Base-by-base conservation (phyloP, 2,113 vertebrate genomes). In the Hirundichthys speculiger region DNA sequence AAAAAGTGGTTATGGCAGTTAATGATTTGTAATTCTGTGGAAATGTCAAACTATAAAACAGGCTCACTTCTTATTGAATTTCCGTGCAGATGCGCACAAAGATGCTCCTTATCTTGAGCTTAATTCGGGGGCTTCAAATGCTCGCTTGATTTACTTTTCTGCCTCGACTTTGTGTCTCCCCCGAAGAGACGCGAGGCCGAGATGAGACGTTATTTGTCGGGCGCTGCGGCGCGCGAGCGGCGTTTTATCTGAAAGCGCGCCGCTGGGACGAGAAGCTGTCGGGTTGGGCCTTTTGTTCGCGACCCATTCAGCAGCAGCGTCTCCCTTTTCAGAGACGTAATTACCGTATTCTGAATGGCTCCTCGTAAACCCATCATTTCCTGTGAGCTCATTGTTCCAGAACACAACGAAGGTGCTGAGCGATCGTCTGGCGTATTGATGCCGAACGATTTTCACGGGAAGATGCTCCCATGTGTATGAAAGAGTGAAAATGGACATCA, bases 231-330 rank as follows among this genome's bases (percentile, higher is more conserved):
- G 75, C 72, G 49, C 42, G 14, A 20, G 65, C 50, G 58, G 79
- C 79, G 67, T 79, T 79, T 83, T 73, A 79, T 86, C 63, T 76
- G 77, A 81, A 72, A 82, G 69, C n/a, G 70, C 69, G 46, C 41
- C 59, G 63, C 61, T 45, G 73, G 63, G 49, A 61, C 48, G 46
- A 63, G 61, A 74, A 77, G 68, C 79, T 53, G 65, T 52, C 64
- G 59, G n/a, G 83, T 82, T 69, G 62, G 57, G 60, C 63, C 89
- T 83, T 84, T 88, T 90, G 69, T 88, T 73, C 69, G 80, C 50
- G 69, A 45, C 53, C 79, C 81, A 86, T 89, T 85, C 81, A 78
- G 65, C 68, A 41, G 78, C 83, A 88, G 89, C 89, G 88, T 90
- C 82, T 86, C 46, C 59, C 66, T 84, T n/a, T 13, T 51, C 83